phyloP scores from a whole-genome alignment of 2,113 vertebrate genomes.

The Mormyrus lacerda region DNA sequence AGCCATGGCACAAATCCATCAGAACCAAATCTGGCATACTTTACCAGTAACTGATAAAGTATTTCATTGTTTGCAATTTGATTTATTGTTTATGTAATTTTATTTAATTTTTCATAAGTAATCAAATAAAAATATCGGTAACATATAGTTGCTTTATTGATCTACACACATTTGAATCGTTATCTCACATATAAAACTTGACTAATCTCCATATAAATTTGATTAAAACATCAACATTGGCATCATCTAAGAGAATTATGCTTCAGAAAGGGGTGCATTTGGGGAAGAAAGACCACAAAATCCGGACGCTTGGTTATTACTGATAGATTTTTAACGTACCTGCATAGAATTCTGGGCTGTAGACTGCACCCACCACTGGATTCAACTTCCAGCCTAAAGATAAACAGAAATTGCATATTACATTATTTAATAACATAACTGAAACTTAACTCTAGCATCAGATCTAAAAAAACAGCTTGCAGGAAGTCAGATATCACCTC shows the following conservation, averaged over 20 bases:
- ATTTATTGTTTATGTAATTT: neutral
- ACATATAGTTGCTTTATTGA: neutral
- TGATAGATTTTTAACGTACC: constrained; percentile 58
- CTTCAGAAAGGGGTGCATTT: neutral
- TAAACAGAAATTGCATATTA: constrained; percentile 2
- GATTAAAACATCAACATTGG: neutral
- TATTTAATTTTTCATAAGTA: neutral
- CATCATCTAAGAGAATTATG: neutral
- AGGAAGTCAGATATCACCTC: neutral
- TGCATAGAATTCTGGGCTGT: constrained; percentile 99
- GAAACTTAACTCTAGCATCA: neutral
- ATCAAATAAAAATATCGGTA: neutral
- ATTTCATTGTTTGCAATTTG: neutral
- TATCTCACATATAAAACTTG: neutral
- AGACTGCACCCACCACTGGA: constrained; percentile 95
- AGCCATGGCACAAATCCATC: neutral
- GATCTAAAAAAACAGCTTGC: neutral
- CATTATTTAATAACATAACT: neutral
- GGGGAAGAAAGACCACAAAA: neutral
- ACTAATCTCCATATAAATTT: neutral
- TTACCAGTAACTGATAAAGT: neutral
- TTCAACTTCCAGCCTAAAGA: constrained; percentile 96
- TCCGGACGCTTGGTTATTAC: neutral
- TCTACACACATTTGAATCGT: neutral
- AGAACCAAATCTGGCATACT: neutral